Evolutionary conservation across 2,888 invertebrate genomes (phyloP), one percentile per base, ranked within the genome.

Genomic region (Lasiommata megera): DNA sequence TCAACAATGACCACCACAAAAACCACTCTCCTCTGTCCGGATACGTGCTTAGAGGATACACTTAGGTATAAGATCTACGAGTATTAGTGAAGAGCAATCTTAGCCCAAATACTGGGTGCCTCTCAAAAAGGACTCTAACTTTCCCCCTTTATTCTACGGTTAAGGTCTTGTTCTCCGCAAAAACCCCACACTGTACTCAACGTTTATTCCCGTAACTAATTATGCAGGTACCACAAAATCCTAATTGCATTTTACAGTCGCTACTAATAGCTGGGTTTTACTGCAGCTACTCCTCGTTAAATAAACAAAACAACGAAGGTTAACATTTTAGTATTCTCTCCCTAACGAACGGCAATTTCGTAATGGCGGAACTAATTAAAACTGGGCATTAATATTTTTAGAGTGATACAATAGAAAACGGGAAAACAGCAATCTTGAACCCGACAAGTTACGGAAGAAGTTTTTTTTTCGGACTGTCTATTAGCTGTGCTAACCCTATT

Each of bases 341-440:
- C 16, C 14, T 46, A 46, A 31, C 31, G 36, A 38, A 38, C 51
- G 37, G 28, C 38, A 38, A 40, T 29, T 40, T 16, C 38, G 17
- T 51, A 51, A 51, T 51, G 14, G 51, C 38, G 38, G 51, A 38
- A 51, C 51, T 51, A 51, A 51, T 51, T 51, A 51, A 38, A 51
- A 51, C 28, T 51, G 28, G 38, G 38, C 28, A 14, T 51, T 40
- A 51, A 40, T 11, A 18, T 48, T 48, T 37, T 36, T 37, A 7
- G 12, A 16, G 23, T 37, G 6, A 36, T 18, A 48, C 17, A 48
- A 48, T 48, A 36, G 36, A 47, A 31, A n/a, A 36, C 18, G 14
- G 48, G 9, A 37, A 48, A 48, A 48, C 23, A 14, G 7, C 48
- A 37, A 11, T 12, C 37, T 8, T 18, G 23, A 23, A 37, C 18